Evolutionary conservation across 2,888 invertebrate species (phyloP).

Genomic region (Lathronympha strigana): DNA sequence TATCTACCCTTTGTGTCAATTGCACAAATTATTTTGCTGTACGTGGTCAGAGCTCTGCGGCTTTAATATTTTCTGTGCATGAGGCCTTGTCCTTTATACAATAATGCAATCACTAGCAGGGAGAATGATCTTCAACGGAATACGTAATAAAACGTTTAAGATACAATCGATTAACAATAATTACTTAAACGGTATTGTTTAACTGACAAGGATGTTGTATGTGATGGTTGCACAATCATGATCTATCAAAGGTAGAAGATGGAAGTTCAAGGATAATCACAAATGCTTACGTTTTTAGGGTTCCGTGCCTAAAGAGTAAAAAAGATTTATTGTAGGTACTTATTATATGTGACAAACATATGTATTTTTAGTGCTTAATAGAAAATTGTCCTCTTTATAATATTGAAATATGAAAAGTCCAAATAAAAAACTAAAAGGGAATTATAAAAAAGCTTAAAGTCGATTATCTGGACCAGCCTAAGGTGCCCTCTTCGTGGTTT

Average conservation of each 20-base stretch:
- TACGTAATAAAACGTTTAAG: conserved; percentile 26
- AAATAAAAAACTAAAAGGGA: too few relatives aligned
- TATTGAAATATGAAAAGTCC: too few relatives aligned
- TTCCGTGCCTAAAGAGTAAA: too few relatives aligned
- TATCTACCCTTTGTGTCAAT: neutral
- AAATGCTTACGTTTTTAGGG: neutral
- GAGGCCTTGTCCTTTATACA: conserved; percentile 30
- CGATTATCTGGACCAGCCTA: too few relatives aligned
- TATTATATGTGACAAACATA: too few relatives aligned
- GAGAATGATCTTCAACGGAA: conserved; percentile 25
- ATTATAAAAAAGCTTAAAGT: too few relatives aligned
- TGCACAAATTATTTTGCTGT: neutral
- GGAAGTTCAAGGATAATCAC: conserved; percentile 30
- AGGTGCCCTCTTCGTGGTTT: too few relatives aligned
- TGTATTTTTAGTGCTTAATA: too few relatives aligned
- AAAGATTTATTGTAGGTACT: too few relatives aligned
- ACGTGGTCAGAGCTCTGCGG: conserved; percentile 6
- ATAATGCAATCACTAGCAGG: conserved; percentile 24
- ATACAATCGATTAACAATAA: conserved; percentile 34
- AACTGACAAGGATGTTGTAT: conserved; percentile 26
- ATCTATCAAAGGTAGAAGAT: conserved; percentile 29
- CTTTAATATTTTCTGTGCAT: neutral
- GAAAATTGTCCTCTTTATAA: too few relatives aligned
- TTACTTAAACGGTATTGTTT: conserved; percentile 37
- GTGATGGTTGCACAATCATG: conserved; percentile 9